Conservation (phyloP, 2,888 invertebrate genomes). For the Empis stercorea region DNA sequence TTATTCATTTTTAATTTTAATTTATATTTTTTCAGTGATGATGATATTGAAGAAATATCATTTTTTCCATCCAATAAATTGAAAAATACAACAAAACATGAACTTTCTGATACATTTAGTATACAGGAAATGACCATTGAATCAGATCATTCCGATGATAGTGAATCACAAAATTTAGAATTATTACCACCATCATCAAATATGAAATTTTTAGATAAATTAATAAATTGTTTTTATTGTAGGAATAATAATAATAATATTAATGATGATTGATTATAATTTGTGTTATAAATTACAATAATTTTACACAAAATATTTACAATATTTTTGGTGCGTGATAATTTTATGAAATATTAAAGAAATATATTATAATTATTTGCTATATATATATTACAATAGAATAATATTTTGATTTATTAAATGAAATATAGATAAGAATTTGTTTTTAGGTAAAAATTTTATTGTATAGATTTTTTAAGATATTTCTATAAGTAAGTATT, state of each 20-base stretch:
- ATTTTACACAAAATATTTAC: too few relatives aligned
- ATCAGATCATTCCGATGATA: slow-evolving; percentile 33
- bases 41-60: slow-evolving; percentile 33
- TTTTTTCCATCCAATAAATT: slow-evolving; percentile 30
- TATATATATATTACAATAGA: too few relatives aligned
- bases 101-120: slow-evolving; percentile 34
- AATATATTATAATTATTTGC: too few relatives aligned
- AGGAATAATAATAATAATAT: background rate
- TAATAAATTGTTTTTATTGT: slow-evolving; percentile 19
- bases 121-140: slow-evolving; percentile 37
- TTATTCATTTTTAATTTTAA: background rate
- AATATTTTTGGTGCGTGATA: too few relatives aligned
- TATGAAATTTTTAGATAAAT: slow-evolving; percentile 20
- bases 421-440: too few relatives aligned
- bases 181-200: slow-evolving; percentile 28
- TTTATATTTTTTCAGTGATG: slow-evolving; percentile 14
- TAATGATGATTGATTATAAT: background rate
- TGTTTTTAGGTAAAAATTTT: too few relatives aligned
- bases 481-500: too few relatives aligned
- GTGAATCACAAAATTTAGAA: slow-evolving; percentile 33
- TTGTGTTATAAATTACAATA: too few relatives aligned
- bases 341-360: too few relatives aligned
- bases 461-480: too few relatives aligned
- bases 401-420: too few relatives aligned
- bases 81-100: slow-evolving; percentile 24